Base-by-base conservation (phyloP, 1,140 invertebrate species). In the Drosophila eugracilis region DNA sequence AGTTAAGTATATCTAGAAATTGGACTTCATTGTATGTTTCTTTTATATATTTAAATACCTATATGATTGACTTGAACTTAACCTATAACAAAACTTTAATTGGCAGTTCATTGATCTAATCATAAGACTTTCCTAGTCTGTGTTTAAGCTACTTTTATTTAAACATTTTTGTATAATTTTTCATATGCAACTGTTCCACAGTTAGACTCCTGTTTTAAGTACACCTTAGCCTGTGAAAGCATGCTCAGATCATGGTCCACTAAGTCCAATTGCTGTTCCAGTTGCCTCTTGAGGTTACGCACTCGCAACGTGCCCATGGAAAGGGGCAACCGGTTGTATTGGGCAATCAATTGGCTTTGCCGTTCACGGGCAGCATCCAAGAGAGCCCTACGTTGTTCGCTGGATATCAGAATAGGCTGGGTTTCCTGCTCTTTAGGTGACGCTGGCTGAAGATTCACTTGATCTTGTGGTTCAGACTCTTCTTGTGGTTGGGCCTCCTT, bases 251-350 rank as follows among this genome's bases (percentile, higher is more conserved):
- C 83, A 3, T 22, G 49, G 26, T 85, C 81, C 50, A 81, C 57
- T 4, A 59, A 14, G 30, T 85, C 81, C 45, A 85, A 47, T 17
- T 85, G 54, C 36, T 78, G 62, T 14, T 85, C 81, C 42, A 85
- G 28, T 9, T 58, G 42, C 4, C 30, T 24, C 26, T 83, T 81
- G 5, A 86, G 42, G 17, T 88, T 88, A 9, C 77, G 83, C 12
- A 88, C 78, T 2, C 83, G 77, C 47, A 88, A 21, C 5, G 81
- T 88, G 0, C 49, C 62, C 73, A 70, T 78, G 4, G 83, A 77
- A 5, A 85, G 28, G 5, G 81, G 81, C 50, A 85, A 19, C 0
- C 73, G 62, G 42, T 85, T 85, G 50, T 88, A 85, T 21, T 88
- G 67, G 12, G 42, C 58, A 12, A 70, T 81, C 10, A 85, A 44